phyloP scores from a whole-genome alignment of 2,113 vertebrate species.

The Mastomys natalensis region DNA sequence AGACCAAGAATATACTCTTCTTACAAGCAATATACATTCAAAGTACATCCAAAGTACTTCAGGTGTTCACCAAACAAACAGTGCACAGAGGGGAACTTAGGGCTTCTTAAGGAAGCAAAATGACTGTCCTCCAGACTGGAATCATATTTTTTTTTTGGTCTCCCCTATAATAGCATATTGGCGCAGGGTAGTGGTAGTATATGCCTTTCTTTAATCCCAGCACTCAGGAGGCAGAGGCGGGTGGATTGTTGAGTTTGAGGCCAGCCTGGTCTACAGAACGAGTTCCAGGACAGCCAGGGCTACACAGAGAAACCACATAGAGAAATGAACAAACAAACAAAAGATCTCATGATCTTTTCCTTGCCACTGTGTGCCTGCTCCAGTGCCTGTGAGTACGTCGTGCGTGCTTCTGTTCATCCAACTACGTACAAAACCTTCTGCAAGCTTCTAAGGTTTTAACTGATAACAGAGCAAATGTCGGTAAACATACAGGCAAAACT shows the following conservation, averaged over 20 bases:
- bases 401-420: not conserved
- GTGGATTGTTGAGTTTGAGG: not conserved
- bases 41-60: not conserved
- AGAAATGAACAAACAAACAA: not conserved
- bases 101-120: not conserved
- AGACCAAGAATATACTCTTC: not conserved
- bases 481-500: not conserved
- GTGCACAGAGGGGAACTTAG: too few relatives aligned
- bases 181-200: too few relatives aligned
- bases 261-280: not conserved
- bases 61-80: rapidly evolving
- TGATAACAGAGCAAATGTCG: not conserved
- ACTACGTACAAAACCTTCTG: not conserved
- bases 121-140: rapidly evolving
- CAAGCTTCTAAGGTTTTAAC: not conserved
- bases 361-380: not conserved
- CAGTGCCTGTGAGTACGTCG: rapidly evolving
- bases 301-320: not conserved
- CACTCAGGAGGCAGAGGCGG: not conserved
- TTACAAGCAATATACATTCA: rapidly evolving
- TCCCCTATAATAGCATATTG: rapidly evolving
- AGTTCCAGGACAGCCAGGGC: not conserved
- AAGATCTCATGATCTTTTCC: not conserved
- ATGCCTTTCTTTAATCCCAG: not conserved
- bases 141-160: not conserved